Percentiles rank a stretch among this genome's conserved stretches.
Evolutionary conservation across 2,113 vertebrate genomes (phyloP).

Genomic region (Grantiella picta): DNA sequence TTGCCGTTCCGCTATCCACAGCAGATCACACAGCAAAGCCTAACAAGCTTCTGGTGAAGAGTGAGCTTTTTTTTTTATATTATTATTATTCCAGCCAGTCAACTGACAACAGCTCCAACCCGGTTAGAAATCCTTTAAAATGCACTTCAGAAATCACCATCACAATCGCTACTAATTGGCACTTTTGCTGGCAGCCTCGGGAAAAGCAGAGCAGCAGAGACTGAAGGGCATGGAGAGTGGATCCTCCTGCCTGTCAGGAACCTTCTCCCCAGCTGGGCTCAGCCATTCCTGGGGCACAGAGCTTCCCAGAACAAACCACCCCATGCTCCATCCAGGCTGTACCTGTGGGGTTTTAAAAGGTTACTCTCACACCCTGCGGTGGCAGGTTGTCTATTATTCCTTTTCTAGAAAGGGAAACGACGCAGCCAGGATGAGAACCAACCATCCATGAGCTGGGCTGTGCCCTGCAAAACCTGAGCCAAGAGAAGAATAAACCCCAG

Average conservation of each 20-base stretch:
- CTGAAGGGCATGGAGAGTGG: not conserved
- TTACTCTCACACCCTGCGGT: not conserved
- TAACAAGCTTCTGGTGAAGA: conserved; percentile 60
- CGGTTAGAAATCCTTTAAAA: conserved; percentile 61
- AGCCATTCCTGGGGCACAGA: not conserved
- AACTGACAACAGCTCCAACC: conserved; percentile 44
- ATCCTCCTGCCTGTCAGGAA: not conserved
- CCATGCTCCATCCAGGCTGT: fast-evolving
- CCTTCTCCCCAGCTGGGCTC: not conserved
- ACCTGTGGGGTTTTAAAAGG: not conserved
- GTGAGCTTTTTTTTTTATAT: not conserved
- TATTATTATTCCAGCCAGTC: conserved; percentile 56
- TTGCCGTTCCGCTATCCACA: not conserved
- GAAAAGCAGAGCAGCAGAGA: not conserved
- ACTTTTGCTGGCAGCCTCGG: conserved; percentile 30
- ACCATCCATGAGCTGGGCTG: not conserved
- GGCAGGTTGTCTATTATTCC: not conserved
- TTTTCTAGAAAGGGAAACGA: not conserved
- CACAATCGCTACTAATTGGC: conserved; percentile 62
- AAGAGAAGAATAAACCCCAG: not conserved
- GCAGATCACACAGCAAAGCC: conserved; percentile 64
- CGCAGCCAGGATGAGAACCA: not conserved
- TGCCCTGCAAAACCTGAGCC: not conserved
- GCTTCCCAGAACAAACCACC: not conserved
- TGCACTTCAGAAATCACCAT: conserved; percentile 55